Percentiles rank a stretch among this genome's conserved stretches.
Evolutionary conservation across 2,888 invertebrate genomes (phyloP).

Genomic region (Phyllotreta cruciferae): DNA sequence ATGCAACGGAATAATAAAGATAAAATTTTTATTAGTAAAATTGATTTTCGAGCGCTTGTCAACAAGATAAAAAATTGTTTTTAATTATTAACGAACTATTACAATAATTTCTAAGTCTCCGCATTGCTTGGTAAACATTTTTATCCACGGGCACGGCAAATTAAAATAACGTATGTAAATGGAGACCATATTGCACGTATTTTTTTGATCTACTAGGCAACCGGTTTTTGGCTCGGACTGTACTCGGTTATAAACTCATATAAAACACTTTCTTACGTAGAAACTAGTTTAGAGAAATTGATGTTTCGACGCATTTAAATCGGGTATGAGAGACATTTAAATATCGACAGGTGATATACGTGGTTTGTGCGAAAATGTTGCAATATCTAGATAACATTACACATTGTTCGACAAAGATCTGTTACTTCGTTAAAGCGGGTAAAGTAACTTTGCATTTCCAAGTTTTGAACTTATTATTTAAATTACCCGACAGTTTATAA

Average conservation of each 20-base stretch:
- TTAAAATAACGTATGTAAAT: neutral
- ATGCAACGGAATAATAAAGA: no score
- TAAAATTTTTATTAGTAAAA: no score
- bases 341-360: slow-evolving; percentile 16
- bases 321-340: slow-evolving; percentile 16
- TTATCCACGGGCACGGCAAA: no score
- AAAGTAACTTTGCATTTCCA: no score
- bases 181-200: neutral
- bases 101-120: neutral
- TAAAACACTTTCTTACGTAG: slow-evolving; percentile 31
- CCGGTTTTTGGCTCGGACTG: slow-evolving; percentile 21
- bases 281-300: slow-evolving; percentile 28
- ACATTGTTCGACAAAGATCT: slow-evolving; percentile 12
- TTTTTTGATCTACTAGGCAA: neutral
- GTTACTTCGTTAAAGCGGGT: neutral
- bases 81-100: no score
- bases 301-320: slow-evolving; percentile 24
- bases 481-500: no score
- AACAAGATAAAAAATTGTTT: no score
- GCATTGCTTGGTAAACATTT: neutral
- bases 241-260: slow-evolving; percentile 12
- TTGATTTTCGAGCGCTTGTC: no score
- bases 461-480: no score
- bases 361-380: slow-evolving; percentile 16
- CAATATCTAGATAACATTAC: slow-evolving; percentile 12